Evolutionary conservation across 2,888 invertebrate species (phyloP).

Genomic region (Sarcophaga rosellei): DNA sequence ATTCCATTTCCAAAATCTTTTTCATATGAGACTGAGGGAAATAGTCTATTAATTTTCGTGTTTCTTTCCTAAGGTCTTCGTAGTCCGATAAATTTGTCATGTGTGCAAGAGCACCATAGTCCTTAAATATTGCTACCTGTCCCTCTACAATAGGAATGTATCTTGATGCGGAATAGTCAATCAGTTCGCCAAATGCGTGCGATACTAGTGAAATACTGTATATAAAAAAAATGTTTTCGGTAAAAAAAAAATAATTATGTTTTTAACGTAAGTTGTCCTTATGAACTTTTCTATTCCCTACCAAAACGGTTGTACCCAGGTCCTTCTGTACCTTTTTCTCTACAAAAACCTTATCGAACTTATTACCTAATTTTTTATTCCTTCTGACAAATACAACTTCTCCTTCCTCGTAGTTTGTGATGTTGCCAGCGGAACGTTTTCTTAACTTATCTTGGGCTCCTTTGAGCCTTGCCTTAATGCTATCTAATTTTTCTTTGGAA

Average conservation of each 20-base stretch:
- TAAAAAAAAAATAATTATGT: too few species aligned
- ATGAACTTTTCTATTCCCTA: conserved; percentile 22
- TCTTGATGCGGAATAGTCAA: too few species aligned
- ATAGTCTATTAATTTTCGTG: too few species aligned
- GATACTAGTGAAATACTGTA: conserved; percentile 4
- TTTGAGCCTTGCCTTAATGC: background rate
- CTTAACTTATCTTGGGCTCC: conserved; percentile 7
- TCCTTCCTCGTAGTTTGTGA: conserved; percentile 30
- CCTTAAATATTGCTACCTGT: too few species aligned
- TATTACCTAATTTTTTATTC: conserved; percentile 32
- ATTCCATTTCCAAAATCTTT: too few species aligned
- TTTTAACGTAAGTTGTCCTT: conserved; percentile 34
- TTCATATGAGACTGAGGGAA: too few species aligned
- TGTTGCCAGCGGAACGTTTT: background rate
- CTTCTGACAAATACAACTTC: conserved; percentile 40
- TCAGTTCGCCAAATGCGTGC: too few species aligned
- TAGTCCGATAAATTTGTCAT: too few species aligned
- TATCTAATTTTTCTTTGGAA: background rate
- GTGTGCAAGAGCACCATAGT: too few species aligned
- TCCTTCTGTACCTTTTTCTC: conserved; percentile 13
- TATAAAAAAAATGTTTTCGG: conserved; percentile 4
- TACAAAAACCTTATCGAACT: conserved; percentile 18
- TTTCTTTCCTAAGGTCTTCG: too few species aligned
- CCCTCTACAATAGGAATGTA: too few species aligned
- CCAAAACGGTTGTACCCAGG: conserved; percentile 20